phyloP scores from a whole-genome alignment of 2,113 vertebrate genomes.

The Rhea pennata region DNA sequence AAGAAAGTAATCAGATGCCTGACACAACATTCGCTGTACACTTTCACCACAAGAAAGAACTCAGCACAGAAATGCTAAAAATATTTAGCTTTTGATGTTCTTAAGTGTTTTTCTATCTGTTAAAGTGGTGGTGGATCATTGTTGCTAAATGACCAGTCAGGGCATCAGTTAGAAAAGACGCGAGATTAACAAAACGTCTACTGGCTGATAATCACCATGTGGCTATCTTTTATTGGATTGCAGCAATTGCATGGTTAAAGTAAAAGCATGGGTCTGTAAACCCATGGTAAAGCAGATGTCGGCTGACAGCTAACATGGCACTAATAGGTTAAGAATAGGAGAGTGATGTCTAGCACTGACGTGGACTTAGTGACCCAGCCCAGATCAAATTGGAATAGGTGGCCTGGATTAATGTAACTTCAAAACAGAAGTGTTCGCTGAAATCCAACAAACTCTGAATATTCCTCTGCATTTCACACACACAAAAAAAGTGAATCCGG shows the following conservation, averaged over 20 bases:
- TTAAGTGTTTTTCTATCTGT: not conserved
- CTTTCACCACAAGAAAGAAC: not conserved
- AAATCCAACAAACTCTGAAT: not conserved
- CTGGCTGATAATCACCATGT: rapidly evolving
- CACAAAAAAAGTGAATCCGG: not conserved
- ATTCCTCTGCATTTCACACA: not conserved
- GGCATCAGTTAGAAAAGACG: not conserved
- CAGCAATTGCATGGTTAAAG: not conserved
- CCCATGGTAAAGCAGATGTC: not conserved
- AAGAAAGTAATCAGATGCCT: not conserved
- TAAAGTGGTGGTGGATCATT: not conserved
- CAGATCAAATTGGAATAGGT: not conserved
- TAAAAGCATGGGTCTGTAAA: not conserved
- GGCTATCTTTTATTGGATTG: not conserved
- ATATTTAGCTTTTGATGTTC: not conserved
- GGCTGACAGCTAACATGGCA: not conserved
- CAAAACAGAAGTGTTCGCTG: not conserved
- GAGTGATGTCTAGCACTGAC: not conserved
- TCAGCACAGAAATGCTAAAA: not conserved
- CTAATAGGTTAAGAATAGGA: not conserved
- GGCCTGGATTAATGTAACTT: not conserved
- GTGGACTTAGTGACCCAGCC: not conserved
- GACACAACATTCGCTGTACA: not conserved
- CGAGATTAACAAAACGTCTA: not conserved
- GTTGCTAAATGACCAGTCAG: not conserved